Evolutionary conservation across 1,140 invertebrate species (phyloP).

Genomic region (Pararge aegeria): DNA sequence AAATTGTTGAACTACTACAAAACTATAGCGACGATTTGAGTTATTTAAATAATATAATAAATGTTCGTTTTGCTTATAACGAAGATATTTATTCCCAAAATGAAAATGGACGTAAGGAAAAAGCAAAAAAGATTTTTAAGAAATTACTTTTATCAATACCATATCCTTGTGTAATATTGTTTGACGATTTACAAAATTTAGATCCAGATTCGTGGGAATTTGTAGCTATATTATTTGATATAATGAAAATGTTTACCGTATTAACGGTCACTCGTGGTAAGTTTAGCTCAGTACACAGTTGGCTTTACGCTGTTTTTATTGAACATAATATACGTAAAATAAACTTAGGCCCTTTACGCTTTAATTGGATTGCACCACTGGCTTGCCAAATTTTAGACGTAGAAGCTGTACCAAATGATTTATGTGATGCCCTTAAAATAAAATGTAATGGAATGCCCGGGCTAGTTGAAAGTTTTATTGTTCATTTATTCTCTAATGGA

Average conservation of each 20-base stretch:
- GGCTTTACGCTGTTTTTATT: conserved; percentile 62
- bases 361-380: conserved; percentile 54
- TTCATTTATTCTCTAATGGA: conserved; percentile 73
- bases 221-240: conserved; percentile 52
- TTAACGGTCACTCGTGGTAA: conserved; percentile 59
- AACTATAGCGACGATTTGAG: conserved; percentile 62
- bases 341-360: conserved; percentile 48
- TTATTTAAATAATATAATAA: conserved; percentile 67
- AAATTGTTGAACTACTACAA: conserved; percentile 58
- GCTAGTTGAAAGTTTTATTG: conserved; percentile 66
- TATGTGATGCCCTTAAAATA: conserved; percentile 59
- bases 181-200: conserved; percentile 69
- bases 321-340: conserved; percentile 60
- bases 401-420: conserved; percentile 61
- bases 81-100: conserved; percentile 49
- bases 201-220: conserved; percentile 65
- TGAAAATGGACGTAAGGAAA: conserved; percentile 53
- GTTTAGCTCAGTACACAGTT: conserved; percentile 50
- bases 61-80: conserved; percentile 66
- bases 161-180: conserved; percentile 52
- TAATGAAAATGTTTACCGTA: conserved; percentile 53
- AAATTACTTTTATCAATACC: conserved; percentile 48
- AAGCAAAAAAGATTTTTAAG: conserved; percentile 56
- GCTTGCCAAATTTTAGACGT: conserved; percentile 76
- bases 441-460: conserved; percentile 74